Evolutionary conservation across 2,797 vertebrate genomes (phyloP), one percentile per base, ranked within the genome.

Genomic region (Orestias chungarensis): DNA sequence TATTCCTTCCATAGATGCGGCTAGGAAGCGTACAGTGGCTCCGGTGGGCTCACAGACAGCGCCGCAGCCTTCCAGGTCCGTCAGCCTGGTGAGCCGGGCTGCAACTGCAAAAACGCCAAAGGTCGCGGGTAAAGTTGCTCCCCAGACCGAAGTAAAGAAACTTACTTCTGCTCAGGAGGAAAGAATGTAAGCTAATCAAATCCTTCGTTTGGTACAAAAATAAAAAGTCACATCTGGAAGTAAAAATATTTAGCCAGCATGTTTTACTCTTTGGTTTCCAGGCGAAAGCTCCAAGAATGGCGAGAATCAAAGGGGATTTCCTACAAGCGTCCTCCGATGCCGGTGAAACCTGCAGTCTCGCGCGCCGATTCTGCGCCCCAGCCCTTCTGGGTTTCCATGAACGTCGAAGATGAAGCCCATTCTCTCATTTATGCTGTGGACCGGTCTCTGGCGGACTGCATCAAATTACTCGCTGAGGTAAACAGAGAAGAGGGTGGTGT

Each of bases 291-390:
- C 35, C 91, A 96, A 82, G 95, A 96, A 66, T 99, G 97, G 97
- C 70, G 95, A 25, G 91, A 94, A 47, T 87, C 95, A 27, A 97
- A 93, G 72, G 96, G 97, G 3, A 97, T 95, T 84, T 88, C 88
- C 0, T 99, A 99, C 90, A 98, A 99, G 77, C 95, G 97, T 3
- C 97, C 97, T 0, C 94, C 97, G 0, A 96, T 98, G 96, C 82
- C 87, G 0, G 82, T 83, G 18, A 91, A 27, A 0, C 71, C 94
- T 47, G 73, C 67, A 8, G 93, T 91, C 50, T 89, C 86, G 42
- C 82, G 83, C 10, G 67, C 80, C 0, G 50, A 84, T n/a, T 78
- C 86, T 0, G 65, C 70, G 33, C 82, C 90, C 17, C 82, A 86
- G 42, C 91, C 94, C 9, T 95, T 93, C 88, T 94, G 93, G 92